A percentile compares a stretch with the other conserved stretches of the same genome.
These are phyloP conservation scores for Habroteleia sp. DNA, from an alignment of 2,888 invertebrate species.

Conservation along the genomic window DNA sequence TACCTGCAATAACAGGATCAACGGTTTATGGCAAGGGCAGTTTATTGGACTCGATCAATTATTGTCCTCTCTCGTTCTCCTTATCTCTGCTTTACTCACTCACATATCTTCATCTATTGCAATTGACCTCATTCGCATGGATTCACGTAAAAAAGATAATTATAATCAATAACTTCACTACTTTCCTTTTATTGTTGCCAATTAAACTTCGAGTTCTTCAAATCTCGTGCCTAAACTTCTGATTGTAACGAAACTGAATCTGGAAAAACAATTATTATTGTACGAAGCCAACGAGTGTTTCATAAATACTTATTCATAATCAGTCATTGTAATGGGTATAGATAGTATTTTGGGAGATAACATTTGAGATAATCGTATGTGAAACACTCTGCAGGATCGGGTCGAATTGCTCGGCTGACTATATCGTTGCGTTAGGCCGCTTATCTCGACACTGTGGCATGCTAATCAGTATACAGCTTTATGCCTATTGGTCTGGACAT, in stretches of 20 bases:
- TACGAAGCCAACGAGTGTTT: constrained; percentile 39
- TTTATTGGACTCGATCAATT: constrained; percentile 77
- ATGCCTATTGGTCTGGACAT: constrained; percentile 62
- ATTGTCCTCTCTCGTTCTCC: constrained; percentile 75
- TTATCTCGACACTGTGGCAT: constrained; percentile 78
- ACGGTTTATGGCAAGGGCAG: constrained; percentile 74
- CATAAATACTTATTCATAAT: constrained; percentile 59
- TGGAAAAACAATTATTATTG: constrained; percentile 34
- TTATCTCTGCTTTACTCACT: constrained; percentile 63
- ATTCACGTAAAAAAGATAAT: constrained; percentile 30
- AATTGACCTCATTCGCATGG: constrained; percentile 58
- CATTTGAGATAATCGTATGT: constrained; percentile 71
- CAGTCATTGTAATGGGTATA: constrained; percentile 62
- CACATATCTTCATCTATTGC: constrained; percentile 62
- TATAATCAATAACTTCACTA: constrained; percentile 31
- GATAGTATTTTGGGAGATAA: constrained; percentile 63
- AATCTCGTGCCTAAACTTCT: background rate
- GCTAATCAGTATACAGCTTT: constrained; percentile 76
- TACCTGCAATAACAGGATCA: constrained; percentile 77
- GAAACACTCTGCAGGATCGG: constrained; percentile 70
- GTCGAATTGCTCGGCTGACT: constrained; percentile 68
- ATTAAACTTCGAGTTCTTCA: constrained; percentile 12
- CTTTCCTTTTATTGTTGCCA: constrained; percentile 14
- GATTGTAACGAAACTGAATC: constrained; percentile 7
- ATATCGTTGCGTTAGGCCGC: constrained; percentile 77